Base-by-base conservation (phyloP, 2,888 invertebrate genomes). In the Lasius fuliginosus region DNA sequence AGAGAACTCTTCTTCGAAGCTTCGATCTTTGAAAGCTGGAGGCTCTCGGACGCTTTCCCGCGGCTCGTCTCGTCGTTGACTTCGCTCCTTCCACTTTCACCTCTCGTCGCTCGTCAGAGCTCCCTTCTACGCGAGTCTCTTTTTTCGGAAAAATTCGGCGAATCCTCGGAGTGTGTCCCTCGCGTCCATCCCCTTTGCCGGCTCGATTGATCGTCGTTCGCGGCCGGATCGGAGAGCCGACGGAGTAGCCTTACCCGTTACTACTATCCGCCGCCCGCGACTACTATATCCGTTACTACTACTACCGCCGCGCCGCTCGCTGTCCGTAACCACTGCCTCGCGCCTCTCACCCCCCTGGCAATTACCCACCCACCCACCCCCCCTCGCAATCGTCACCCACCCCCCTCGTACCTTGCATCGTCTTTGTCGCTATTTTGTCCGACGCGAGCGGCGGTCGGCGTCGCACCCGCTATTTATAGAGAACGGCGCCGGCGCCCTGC, bases 401-500 rank as follows among this genome's bases (percentile, higher is more conserved):
- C 62, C 56, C 56, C 88, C 67, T 73, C 62, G 46, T 27, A 53
- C 58, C 58, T 83, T 46, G 56, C 53, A 64, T 12, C 46, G 40
- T 64, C 69, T 23, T 40, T 65, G 65, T 74, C 67, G 36, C 74
- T 86, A 76, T 88, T 88, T 88, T 84, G 82, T 79, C 71, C 65
- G 73, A 75, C 86, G 83, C 86, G 79, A 85, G 64, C 75, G 75
- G 68, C 82, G 81, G 74, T 77, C 86, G 86, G 87, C 90, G 88
- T 87, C 83, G 85, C 84, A 83, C 69, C 46, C 73, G 85, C 88
- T 92, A 92, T 92, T 92, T 92, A 92, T 92, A 91, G 92, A 91
- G 23, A 73, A 62, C 90, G 86, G 91, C 92, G 92, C 92, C 92
- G 92, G 92, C 92, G 92, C 92, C 81, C 85, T 91, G 89, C 89